Percentiles rank a stretch among this genome's conserved stretches.
phyloP scores from a whole-genome alignment of 1,140 invertebrate genomes.

The Hyles vespertilio region DNA sequence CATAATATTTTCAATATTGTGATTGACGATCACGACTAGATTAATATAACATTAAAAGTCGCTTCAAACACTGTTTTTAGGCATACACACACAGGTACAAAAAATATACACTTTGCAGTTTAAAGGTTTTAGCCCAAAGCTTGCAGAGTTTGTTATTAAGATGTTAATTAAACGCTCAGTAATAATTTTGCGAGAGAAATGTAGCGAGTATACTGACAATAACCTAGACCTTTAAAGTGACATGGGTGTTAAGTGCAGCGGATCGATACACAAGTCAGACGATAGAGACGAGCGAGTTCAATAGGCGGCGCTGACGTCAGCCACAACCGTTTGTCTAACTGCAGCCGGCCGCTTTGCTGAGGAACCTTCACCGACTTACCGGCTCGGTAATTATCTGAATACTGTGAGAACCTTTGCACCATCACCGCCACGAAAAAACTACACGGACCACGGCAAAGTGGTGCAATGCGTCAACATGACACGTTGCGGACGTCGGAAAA shows the following conservation, averaged over 20 bases:
- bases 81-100: too few species aligned
- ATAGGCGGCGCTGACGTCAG: constrained; percentile 67
- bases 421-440: constrained; percentile 8
- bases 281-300: constrained; percentile 53
- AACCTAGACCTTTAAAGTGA: constrained; percentile 31
- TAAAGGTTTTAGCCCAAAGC: too few species aligned
- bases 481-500: constrained; percentile 28
- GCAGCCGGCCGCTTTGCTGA: constrained; percentile 52
- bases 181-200: too few species aligned
- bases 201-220: constrained; percentile 13
- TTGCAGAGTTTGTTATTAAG: too few species aligned
- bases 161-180: too few species aligned
- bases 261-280: constrained; percentile 64
- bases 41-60: too few species aligned
- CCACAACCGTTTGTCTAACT: constrained; percentile 48
- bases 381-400: constrained; percentile 52
- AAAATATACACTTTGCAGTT: too few species aligned
- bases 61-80: too few species aligned
- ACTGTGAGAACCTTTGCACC: constrained; percentile 38
- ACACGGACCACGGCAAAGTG: constrained; percentile 6
- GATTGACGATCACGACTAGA: too few species aligned
- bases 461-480: constrained; percentile 44
- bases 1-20: too few species aligned
- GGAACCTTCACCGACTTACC: constrained; percentile 70
- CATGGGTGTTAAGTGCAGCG: constrained; percentile 48